Evolutionary conservation across 2,888 invertebrate genomes (phyloP), one percentile per base, ranked within the genome.

Genomic region (Chesias legatella): DNA sequence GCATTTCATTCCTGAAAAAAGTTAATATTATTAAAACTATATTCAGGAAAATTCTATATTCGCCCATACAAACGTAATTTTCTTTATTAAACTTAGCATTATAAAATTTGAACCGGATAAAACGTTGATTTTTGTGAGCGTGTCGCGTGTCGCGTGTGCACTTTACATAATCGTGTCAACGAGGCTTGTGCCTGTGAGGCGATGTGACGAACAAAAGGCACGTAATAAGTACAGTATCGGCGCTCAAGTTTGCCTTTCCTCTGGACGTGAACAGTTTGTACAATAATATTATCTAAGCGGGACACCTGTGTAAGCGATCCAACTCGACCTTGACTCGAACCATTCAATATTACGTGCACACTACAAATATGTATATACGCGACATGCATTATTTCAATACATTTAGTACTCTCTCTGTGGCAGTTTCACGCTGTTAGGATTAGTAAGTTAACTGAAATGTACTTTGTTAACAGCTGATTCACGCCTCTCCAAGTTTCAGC

Each of bases 231-330:
- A 44, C 34, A n/a, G n/a, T 48, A 46, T 39, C 40, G 33, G 31
- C 39, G 34, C 22, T 25, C 40, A 38, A 52, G 44, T 52, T 55
- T 52, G 47, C 43, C 41, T 38, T 36, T 41, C 43, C 50, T 55
- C 55, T 51, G 53, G 51, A 51, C 47, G 33, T 39, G 44, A 50
- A 43, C 38, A 46, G 46, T 48, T 46, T 49, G 35, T 52, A 33
- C 32, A 41, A 44, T n/a, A n/a, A n/a, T 33, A 53, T 47, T 49
- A 43, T 51, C 43, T 48, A 51, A 28, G 33, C 33, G 56, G 34
- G 43, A 51, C 73, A 63, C 69, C 65, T 72, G 73, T 67, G 64
- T 63, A 69, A 69, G 63, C 63, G 61, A 60, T 52, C 49, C 53
- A 56, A 56, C 51, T 55, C 53, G 63, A 64, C 71, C 70, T 69